Evolutionary conservation across 2,888 invertebrate species (phyloP), one percentile per base, ranked within the genome.

Genomic region (Agonopterix heracliana): DNA sequence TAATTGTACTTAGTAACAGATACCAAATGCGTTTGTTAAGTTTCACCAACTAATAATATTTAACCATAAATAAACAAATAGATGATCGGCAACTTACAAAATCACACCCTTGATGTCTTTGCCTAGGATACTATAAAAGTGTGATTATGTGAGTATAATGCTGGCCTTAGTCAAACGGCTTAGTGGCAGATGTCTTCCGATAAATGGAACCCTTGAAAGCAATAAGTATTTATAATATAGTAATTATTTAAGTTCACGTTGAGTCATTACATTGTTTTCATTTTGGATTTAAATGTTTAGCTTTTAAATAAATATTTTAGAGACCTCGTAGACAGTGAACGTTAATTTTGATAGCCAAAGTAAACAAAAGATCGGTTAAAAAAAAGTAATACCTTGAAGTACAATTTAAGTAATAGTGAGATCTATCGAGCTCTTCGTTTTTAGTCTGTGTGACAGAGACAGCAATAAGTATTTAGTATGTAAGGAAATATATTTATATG

Each of bases 381-480:
- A 35, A 34, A 40, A 12, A 36, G 13, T 36, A 40, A 11, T n/a
- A 71, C 66, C 72, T 66, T 75, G 68, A 70, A 77, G 77, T 81
- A 80, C 74, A 76, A 78, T 68, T 42, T 69, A 66, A 67, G 62
- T 67, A 66, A 72, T 61, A 80, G 82, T 83, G 80, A 83, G 78
- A 84, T 73, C 57, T 71, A 74, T 74, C 74, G 82, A 84, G 86
- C 81, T 83, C 81, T 72, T 78, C 68, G 43, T 49, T 62, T 73
- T 71, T 72, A 68, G 74, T 84, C 85, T 87, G 84, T 85, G 71
- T 77, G 74, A 85, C 85, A 84, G 87, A 84, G 67, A 74, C 84
- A 87, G 86, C 86, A 87, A 87, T 87, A 87, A 85, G 66, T 74
- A 70, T 71, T 70, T 67, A 58, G 66, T 58, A 57, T 61, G 66